phyloP scores from a whole-genome alignment of 2,888 invertebrate species.

The Ormyrus rosae region DNA sequence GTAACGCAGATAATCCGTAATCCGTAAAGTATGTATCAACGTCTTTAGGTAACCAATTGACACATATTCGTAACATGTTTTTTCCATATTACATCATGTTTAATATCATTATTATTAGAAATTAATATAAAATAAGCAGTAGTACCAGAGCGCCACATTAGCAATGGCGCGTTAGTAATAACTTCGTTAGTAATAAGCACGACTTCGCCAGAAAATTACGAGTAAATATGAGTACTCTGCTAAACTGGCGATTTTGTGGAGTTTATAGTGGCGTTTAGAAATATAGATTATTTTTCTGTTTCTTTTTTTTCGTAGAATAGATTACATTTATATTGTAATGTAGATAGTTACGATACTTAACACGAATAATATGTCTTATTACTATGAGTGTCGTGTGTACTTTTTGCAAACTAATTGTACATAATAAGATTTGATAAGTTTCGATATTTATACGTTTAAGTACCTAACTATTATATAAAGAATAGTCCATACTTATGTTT shows the following conservation, averaged over 20 bases:
- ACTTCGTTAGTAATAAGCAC: constrained; percentile 34
- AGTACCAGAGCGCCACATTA: constrained; percentile 61
- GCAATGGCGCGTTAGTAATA: constrained; percentile 57
- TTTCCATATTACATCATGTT: constrained; percentile 43
- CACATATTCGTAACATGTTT: constrained; percentile 46
- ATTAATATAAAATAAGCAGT: constrained; percentile 57
- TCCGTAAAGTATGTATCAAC: constrained; percentile 46
- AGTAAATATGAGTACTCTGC: not conserved
- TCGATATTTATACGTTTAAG: constrained; percentile 34
- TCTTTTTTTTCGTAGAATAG: constrained; percentile 59
- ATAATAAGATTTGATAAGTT: constrained; percentile 36
- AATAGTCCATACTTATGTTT: constrained; percentile 31
- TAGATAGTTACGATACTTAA: constrained; percentile 67
- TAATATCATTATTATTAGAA: constrained; percentile 44
- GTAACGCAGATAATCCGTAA: constrained; percentile 54
- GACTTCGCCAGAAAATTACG: constrained; percentile 42
- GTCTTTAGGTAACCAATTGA: constrained; percentile 43
- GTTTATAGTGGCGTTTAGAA: constrained; percentile 51
- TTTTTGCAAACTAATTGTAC: constrained; percentile 53
- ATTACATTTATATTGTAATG: constrained; percentile 59
- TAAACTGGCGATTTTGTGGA: constrained; percentile 35
- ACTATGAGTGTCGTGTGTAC: constrained; percentile 62
- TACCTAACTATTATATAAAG: constrained; percentile 25
- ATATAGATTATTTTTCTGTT: constrained; percentile 41
- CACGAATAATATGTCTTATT: constrained; percentile 49